These are phyloP conservation scores for Minunthozetes semirufus DNA, from an alignment of 2,888 invertebrate species.

Conservation along the genomic window DNA sequence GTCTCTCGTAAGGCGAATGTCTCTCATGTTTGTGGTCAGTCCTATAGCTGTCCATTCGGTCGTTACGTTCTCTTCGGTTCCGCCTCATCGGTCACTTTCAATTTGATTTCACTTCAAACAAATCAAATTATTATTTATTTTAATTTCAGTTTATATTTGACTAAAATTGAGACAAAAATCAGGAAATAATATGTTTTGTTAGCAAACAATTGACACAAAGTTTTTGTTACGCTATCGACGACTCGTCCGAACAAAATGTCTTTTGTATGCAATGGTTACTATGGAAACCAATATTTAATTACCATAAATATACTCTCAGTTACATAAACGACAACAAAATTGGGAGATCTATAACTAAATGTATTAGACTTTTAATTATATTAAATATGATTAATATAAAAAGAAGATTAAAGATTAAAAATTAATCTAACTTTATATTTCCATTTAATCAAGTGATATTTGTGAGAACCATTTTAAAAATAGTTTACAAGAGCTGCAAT, in stretches of 20 bases:
- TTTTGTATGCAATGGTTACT: neutral
- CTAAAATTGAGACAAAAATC: neutral
- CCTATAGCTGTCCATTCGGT: neutral
- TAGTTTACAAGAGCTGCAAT: too few relatives aligned
- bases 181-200: too few relatives aligned
- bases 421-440: too few relatives aligned
- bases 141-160: neutral
- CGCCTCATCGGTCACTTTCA: neutral
- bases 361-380: too few relatives aligned
- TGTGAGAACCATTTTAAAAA: too few relatives aligned
- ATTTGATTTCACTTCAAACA: neutral
- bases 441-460: too few relatives aligned
- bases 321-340: too few relatives aligned
- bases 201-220: neutral
- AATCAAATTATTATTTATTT: neutral
- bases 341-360: too few relatives aligned
- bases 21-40: neutral
- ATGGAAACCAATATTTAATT: too few relatives aligned
- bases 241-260: conserved; percentile 10
- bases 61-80: neutral
- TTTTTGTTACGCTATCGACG: neutral
- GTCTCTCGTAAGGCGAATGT: conserved; percentile 1
- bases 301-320: too few relatives aligned
- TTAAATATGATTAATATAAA: too few relatives aligned
- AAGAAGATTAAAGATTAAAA: too few relatives aligned